Base-by-base conservation (phyloP, 2,113 vertebrate genomes). In the Seriola dumerili region DNA sequence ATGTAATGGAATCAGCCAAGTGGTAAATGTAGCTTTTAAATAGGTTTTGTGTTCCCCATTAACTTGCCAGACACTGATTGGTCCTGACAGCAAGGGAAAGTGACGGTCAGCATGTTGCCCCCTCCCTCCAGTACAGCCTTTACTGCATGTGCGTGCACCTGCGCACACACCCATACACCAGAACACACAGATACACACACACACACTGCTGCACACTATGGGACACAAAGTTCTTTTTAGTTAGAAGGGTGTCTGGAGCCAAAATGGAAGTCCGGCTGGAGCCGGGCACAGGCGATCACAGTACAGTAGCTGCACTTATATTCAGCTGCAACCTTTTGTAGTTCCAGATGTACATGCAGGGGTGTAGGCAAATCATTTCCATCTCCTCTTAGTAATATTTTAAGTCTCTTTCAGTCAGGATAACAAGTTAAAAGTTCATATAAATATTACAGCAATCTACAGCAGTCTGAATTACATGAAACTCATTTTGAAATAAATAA, bases 11-110 rank as follows among this genome's bases (percentile, higher is more conserved):
- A 98, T 94, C 96, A 98, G 97, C 95, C 97, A 97, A 98, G 96
- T 98, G 97, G 96, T 95, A 97, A 99, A 99, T 98, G 97, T 95
- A 96, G 96, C 96, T 97, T 96, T 98, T 97, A 97, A 99, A 97
- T 97, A 96, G 97, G 96, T 97, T 98, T 96, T 96, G 96, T 96
- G 96, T 94, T 97, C 95, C 96, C 97, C 95, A 96, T 98, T 97
- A 98, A 95, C 96, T 96, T 83, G 48, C 65, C 89, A 97, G 97
- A 97, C 73, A 90, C 94, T 97, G 97, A 99, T 97, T 88, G 96
- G 91, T 93, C 93, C 94, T 97, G 97, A 97, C 96, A 89, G 95
- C 91, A 83, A 75, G 78, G 90, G 85, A 94, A 95, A 93, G 92
- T 92, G 91, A 91, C 76, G 95, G 93, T 95, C 96, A 96, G 96